Evolutionary conservation across 2,113 vertebrate genomes (phyloP), one percentile per base, ranked within the genome.

Genomic region (Narcine bancroftii): DNA sequence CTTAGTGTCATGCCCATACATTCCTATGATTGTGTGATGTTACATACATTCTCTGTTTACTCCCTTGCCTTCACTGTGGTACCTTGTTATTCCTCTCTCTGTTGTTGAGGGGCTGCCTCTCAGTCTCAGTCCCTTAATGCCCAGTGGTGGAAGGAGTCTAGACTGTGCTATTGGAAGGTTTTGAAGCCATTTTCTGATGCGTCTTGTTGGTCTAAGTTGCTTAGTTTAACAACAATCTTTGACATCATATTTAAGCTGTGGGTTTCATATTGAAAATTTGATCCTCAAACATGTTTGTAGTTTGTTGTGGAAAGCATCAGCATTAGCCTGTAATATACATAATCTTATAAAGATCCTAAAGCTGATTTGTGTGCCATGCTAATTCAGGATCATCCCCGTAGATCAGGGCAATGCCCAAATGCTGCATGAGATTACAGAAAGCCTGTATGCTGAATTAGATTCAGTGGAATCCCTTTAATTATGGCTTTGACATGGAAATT

Each of bases 111-210:
- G n/a, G n/a, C n/a, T n/a, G n/a, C n/a, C n/a, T n/a, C n/a, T n/a
- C n/a, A n/a, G n/a, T n/a, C n/a, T n/a, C n/a, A n/a, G n/a, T n/a
- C n/a, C n/a, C n/a, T n/a, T n/a, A n/a, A n/a, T n/a, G n/a, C n/a
- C n/a, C n/a, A n/a, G n/a, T n/a, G n/a, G n/a, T 96, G 97, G 97
- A 97, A 97, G 96, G 96, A 96, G 96, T 83, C 53, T 45, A 97
- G 96, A 97, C 97, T 97, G 96, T 97, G 97, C 98, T 97, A 97
- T 97, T 98, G 97, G 96, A 96, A 97, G 94, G 96, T 94, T 94
- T 94, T 47, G 94, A 95, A 95, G 93, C 93, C 93, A 93, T 95
- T 50, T 94, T 94, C 94, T 95, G 94, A 95, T 95, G 95, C 79
- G 95, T 96, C 96, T 96, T 96, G 94, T 96, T 96, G 95, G 96